Evolutionary conservation across 2,888 invertebrate genomes (phyloP).

Genomic region (Coleophora deauratella): DNA sequence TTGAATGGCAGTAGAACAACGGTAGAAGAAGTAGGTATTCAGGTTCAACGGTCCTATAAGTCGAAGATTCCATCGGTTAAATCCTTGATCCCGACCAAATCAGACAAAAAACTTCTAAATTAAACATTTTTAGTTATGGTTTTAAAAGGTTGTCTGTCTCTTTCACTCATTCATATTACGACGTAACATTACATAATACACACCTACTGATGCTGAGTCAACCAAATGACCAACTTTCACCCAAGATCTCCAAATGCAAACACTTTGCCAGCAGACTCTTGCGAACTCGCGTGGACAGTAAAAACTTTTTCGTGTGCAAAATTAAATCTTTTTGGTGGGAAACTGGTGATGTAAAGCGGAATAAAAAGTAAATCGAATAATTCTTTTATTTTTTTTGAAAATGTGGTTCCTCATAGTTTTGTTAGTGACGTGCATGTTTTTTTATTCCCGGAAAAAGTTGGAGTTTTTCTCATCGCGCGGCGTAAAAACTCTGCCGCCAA

Average conservation of each 20-base stretch:
- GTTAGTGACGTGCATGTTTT: conserved; percentile 31
- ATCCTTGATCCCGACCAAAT: no score
- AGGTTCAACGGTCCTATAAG: no score
- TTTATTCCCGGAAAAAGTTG: conserved; percentile 34
- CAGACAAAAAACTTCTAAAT: no score
- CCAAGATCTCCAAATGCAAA: conserved; percentile 14
- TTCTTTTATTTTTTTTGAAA: background rate
- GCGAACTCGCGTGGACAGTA: background rate
- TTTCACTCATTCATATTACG: no score
- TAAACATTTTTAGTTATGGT: no score
- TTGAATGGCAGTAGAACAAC: no score
- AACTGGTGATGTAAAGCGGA: no score
- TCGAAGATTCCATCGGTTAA: no score
- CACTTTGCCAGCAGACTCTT: conserved; percentile 16
- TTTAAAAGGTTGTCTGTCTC: no score
- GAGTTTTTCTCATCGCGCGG: conserved; percentile 39
- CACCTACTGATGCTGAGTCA: conserved; percentile 1
- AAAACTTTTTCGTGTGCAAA: background rate
- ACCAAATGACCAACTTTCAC: conserved; percentile 24
- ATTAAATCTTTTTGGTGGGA: no score
- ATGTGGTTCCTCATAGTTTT: conserved; percentile 35
- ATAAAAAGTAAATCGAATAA: background rate
- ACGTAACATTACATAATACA: no score
- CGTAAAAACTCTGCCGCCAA: conserved; percentile 35
- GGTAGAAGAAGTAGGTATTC: no score